A percentile compares a stretch with the other conserved stretches of the same genome.
Evolutionary conservation across 2,797 vertebrate species (phyloP).

Genomic region (Takifugu rubripes): DNA sequence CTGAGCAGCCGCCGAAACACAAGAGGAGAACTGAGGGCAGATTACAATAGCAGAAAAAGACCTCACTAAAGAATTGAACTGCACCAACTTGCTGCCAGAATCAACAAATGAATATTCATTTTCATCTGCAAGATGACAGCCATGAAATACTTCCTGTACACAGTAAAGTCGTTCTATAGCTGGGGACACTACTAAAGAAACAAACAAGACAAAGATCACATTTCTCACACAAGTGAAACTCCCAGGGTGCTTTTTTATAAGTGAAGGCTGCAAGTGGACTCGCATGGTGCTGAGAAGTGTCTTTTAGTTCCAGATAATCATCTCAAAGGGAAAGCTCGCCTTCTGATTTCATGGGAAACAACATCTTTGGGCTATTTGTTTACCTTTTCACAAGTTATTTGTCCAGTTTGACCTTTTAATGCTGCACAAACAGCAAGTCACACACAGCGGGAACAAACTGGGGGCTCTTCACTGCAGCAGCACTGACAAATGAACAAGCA

Average conservation of each 20-base stretch:
- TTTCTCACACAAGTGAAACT: conserved; percentile 41
- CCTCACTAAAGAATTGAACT: conserved; percentile 53
- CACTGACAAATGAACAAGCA: conserved; percentile 2
- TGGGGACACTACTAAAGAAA: conserved; percentile 26
- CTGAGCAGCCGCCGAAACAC: conserved; percentile 23
- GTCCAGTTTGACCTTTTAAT: conserved; percentile 50
- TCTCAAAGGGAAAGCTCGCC: conserved; percentile 16
- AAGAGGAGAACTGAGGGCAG: conserved; percentile 24
- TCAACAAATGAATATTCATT: conserved; percentile 38
- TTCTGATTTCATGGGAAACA: conserved; percentile 45
- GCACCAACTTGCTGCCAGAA: conserved; percentile 41
- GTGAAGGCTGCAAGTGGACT: conserved; percentile 8
- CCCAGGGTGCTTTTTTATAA: conserved; percentile 23
- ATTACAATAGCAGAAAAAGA: conserved; percentile 41
- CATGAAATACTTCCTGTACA: conserved; percentile 52
- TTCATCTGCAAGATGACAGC: conserved; percentile 25
- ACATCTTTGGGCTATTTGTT: conserved; percentile 43
- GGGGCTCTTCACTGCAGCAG: conserved; percentile 8
- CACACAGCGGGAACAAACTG: conserved; percentile 34
- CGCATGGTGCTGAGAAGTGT: conserved; percentile 21
- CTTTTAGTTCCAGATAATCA: conserved; percentile 40
- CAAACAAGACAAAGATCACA: conserved; percentile 32
- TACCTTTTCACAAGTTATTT: conserved; percentile 57
- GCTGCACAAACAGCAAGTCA: conserved; percentile 42
- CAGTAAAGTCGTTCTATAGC: not conserved